Evolutionary conservation across 2,797 vertebrate species (phyloP).

Genomic region (Gymnothorax javanicus): DNA sequence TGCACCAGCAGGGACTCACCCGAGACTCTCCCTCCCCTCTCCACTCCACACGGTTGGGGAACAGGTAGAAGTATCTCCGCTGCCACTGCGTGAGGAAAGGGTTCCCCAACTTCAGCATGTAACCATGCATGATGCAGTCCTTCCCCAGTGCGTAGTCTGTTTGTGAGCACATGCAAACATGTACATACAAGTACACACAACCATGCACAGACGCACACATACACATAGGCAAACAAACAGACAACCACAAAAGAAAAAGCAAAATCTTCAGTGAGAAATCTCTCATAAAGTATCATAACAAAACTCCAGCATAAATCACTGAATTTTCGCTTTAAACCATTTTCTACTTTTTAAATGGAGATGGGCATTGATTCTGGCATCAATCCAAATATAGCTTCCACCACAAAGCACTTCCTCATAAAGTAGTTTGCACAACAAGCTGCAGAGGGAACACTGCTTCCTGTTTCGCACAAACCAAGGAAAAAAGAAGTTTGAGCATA

Average conservation of each 20-base stretch:
- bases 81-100: constrained; percentile 98
- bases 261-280: neutral
- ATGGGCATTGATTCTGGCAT: neutral
- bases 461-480: neutral
- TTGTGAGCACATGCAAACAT: neutral
- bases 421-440: neutral
- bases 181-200: neutral
- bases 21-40: constrained; percentile 92
- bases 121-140: constrained; percentile 96
- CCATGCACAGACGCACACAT: neutral
- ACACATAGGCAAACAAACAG: neutral
- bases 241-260: neutral
- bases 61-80: constrained; percentile 96
- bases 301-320: neutral
- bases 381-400: neutral
- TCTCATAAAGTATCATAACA: neutral
- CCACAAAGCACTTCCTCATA: neutral
- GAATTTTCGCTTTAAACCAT: neutral
- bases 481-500: neutral
- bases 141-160: constrained; percentile 93
- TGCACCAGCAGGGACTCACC: constrained; percentile 73
- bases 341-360: neutral
- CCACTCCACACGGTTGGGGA: constrained; percentile 98
- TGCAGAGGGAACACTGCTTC: neutral
- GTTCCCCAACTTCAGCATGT: constrained; percentile 95